Evolutionary conservation across 2,113 vertebrate genomes (phyloP), one percentile per base, ranked within the genome.

Genomic region (Pomatostomus ruficeps): DNA sequence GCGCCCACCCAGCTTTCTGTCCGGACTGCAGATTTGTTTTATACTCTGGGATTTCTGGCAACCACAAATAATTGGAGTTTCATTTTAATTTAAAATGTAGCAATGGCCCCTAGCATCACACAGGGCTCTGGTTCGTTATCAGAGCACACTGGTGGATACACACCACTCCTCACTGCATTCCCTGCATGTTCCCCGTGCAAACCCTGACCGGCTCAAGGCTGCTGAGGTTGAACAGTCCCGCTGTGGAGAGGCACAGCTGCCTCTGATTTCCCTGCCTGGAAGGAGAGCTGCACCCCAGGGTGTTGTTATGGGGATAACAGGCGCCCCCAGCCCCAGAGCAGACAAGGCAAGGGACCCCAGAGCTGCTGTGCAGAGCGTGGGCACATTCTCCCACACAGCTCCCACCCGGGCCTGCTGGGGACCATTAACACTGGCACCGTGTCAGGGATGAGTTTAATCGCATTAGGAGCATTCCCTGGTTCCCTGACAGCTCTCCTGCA

Each of bases 71-170:
- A 58, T 2, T 19, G n/a, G 67, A 59, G n/a, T 43, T 80, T 22
- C 38, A 10, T 43, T 11, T 48, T 21, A 46, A 91, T 51, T 65
- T 36, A 16, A 51, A 48, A 33, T 2, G 16, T 0, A 71, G 58
- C 57, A 14, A 12, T 3, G 52, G 54, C 76, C 45, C 54, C 67
- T 2, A 12, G 42, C 63, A 24, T 6, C 67, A 13, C 4, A 5
- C 2, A 33, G 40, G 46, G 17, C 2, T 10, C 7, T 11, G 71
- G 43, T 23, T 58, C 2, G 0, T 14, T 11, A 2, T 9, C 40
- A 45, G 52, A 9, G 19, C 68, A 31, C 5, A n/a, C 71, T 36
- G 73, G 17, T 23, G 59, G 5, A 14, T 9, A 38, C 68, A 46
- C 42, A 45, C 3, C 40, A 2, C 23, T 35, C 6, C 22, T 28